Percentiles rank a stretch among this genome's conserved stretches.
Conservation (phyloP, 2,888 invertebrate species). For the Ypsolopha sequella region DNA sequence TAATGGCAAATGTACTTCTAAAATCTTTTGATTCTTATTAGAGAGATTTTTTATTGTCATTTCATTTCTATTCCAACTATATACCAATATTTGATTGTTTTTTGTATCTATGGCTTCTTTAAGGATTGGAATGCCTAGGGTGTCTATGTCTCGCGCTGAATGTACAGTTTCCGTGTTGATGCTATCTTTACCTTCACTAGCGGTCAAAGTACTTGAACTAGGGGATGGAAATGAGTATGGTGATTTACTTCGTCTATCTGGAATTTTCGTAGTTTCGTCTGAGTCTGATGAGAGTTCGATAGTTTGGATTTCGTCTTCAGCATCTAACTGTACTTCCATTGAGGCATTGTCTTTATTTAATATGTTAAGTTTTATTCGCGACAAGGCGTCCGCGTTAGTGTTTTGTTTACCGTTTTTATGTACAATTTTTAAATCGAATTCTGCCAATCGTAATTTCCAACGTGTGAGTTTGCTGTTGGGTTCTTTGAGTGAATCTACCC, state of each 20-base stretch:
- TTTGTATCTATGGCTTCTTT: constrained; percentile 22
- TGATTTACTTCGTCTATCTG: neutral
- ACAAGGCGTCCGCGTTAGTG: constrained; percentile 18
- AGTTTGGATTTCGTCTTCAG: neutral
- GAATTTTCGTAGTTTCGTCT: neutral
- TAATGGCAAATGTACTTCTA: constrained; percentile 17
- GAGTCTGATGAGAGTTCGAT: neutral
- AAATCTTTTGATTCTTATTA: constrained; percentile 14
- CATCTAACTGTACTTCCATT: neutral
- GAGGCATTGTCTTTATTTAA: neutral
- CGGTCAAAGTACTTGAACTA: neutral
- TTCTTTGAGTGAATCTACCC: constrained; percentile 19
- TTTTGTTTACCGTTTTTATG: constrained; percentile 22
- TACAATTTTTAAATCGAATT: constrained; percentile 23
- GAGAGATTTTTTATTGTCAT: constrained; percentile 15
- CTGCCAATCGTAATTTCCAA: constrained; percentile 23
- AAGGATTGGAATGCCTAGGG: constrained; percentile 15
- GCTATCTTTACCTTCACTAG: neutral
- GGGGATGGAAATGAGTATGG: neutral
- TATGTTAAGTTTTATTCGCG: constrained; percentile 11
- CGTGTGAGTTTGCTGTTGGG: constrained; percentile 19
- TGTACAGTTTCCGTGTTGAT: too few relatives aligned
- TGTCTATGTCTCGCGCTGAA: neutral
- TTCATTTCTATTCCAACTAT: constrained; percentile 14
- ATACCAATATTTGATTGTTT: constrained; percentile 19